Percentiles rank a stretch among this genome's conserved stretches.
Evolutionary conservation across 2,888 invertebrate species (phyloP).

Genomic region (Chrysomela aeneicollis): DNA sequence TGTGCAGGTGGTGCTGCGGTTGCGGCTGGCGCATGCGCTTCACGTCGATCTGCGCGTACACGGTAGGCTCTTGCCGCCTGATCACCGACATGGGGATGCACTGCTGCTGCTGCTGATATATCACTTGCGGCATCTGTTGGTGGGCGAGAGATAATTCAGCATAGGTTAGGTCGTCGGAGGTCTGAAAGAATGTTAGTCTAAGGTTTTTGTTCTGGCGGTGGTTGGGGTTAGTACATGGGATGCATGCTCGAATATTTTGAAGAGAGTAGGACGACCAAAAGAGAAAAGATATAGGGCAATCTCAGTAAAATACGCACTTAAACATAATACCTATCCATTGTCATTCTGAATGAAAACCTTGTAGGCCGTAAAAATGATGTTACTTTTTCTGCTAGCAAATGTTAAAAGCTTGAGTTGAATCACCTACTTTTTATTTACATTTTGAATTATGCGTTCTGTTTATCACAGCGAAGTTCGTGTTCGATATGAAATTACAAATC

Average conservation of each 20-base stretch:
- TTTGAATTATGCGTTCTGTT: too few relatives aligned
- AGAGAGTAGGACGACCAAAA: too few relatives aligned
- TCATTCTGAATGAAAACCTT: too few relatives aligned
- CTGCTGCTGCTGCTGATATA: conserved; percentile 57
- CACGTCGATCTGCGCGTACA: conserved; percentile 66
- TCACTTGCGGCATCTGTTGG: conserved; percentile 60
- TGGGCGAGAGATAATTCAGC: conserved; percentile 64
- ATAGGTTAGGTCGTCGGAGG: conserved; percentile 65
- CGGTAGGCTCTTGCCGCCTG: conserved; percentile 63
- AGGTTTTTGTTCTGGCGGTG: conserved; percentile 14
- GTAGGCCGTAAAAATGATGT: too few relatives aligned
- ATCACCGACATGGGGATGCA: conserved; percentile 61
- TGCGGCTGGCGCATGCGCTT: conserved; percentile 49
- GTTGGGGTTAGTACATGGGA: neutral
- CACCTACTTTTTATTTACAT: too few relatives aligned
- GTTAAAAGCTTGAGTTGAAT: too few relatives aligned
- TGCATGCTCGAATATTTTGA: neutral
- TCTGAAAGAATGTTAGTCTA: conserved; percentile 52
- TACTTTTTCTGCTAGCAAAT: too few relatives aligned
- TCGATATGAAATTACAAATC: too few relatives aligned
- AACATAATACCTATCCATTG: too few relatives aligned
- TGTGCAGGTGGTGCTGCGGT: conserved; percentile 40
- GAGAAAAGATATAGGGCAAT: too few relatives aligned
- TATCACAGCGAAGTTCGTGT: too few relatives aligned
- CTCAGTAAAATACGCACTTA: too few relatives aligned